These are phyloP conservation scores for Teleiodes luculella DNA, from an alignment of 2,888 invertebrate species.

Conservation along the genomic window DNA sequence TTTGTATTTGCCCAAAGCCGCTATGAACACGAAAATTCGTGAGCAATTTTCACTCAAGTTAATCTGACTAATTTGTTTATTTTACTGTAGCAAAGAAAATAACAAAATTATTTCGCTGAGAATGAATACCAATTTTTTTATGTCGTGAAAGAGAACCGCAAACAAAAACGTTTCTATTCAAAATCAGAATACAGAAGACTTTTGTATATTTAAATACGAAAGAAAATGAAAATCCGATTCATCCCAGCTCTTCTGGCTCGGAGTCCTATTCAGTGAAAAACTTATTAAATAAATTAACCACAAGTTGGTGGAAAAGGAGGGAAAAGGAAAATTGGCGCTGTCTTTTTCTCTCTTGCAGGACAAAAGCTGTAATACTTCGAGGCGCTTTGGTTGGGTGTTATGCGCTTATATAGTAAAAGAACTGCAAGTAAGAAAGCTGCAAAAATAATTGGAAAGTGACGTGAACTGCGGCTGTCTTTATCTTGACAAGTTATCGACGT, in stretches of 20 bases:
- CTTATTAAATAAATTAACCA: slow-evolving; percentile 77
- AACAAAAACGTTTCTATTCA: slow-evolving; percentile 28
- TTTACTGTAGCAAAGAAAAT: background rate
- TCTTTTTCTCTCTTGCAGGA: slow-evolving; percentile 37
- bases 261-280: slow-evolving; percentile 67
- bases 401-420: slow-evolving; percentile 44
- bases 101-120: background rate
- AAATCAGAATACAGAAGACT: slow-evolving; percentile 39
- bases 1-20: background rate
- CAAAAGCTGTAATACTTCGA: slow-evolving; percentile 71
- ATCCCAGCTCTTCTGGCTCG: slow-evolving; percentile 46
- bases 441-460: slow-evolving; percentile 77
- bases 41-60: slow-evolving; percentile 11
- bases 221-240: slow-evolving; percentile 65
- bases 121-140: slow-evolving; percentile 6
- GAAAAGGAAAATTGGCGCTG: slow-evolving; percentile 69
- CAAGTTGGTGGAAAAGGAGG: slow-evolving; percentile 46
- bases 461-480: slow-evolving; percentile 41
- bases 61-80: background rate
- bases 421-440: slow-evolving; percentile 58
- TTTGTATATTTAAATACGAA: slow-evolving; percentile 37
- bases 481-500: slow-evolving; percentile 8
- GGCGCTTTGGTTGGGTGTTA: slow-evolving; percentile 55
- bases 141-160: slow-evolving; percentile 8
- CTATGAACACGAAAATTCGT: slow-evolving; percentile 18